These are phyloP conservation scores for Drosophila greeni DNA, from an alignment of 2,888 invertebrate genomes.

Conservation along the genomic window DNA sequence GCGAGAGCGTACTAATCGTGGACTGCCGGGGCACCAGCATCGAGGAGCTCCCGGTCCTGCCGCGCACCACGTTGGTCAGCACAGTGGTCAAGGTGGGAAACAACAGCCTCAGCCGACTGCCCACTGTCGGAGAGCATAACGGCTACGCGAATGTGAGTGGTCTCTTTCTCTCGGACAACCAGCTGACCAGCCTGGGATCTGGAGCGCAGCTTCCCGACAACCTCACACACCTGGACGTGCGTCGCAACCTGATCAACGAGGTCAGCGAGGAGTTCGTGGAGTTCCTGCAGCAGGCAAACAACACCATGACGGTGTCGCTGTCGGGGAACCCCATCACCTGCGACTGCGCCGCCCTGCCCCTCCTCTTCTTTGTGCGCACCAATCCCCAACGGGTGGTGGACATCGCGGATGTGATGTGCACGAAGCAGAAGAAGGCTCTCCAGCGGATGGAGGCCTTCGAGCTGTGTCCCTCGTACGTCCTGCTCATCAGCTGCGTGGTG, in stretches of 20 bases:
- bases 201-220: slow-evolving; percentile 77
- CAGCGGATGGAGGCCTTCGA: slow-evolving; percentile 71
- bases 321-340: slow-evolving; percentile 84
- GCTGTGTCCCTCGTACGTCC: slow-evolving; percentile 77
- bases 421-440: slow-evolving; percentile 48
- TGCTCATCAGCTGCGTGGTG: slow-evolving; percentile 77
- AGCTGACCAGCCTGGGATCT: slow-evolving; percentile 73
- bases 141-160: slow-evolving; percentile 79
- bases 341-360: slow-evolving; percentile 82
- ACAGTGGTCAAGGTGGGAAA: slow-evolving; percentile 78
- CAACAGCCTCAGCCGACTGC: slow-evolving; percentile 76
- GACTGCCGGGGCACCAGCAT: slow-evolving; percentile 80
- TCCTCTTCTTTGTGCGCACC: slow-evolving; percentile 81
- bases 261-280: slow-evolving; percentile 78
- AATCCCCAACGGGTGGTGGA: slow-evolving; percentile 71
- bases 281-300: slow-evolving; percentile 77
- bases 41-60: slow-evolving; percentile 76
- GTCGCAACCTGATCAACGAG: slow-evolving; percentile 80
- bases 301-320: slow-evolving; percentile 80
- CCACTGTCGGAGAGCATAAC: slow-evolving; percentile 56
- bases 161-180: slow-evolving; percentile 80
- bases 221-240: slow-evolving; percentile 80
- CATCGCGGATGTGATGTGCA: slow-evolving; percentile 61
- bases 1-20: slow-evolving; percentile 75
- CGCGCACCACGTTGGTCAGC: slow-evolving; percentile 54